Evolutionary conservation across 23 tunicate genomes (phyloP), one percentile per base, ranked within the genome.

Genomic region (Trididemnum nubilum): DNA sequence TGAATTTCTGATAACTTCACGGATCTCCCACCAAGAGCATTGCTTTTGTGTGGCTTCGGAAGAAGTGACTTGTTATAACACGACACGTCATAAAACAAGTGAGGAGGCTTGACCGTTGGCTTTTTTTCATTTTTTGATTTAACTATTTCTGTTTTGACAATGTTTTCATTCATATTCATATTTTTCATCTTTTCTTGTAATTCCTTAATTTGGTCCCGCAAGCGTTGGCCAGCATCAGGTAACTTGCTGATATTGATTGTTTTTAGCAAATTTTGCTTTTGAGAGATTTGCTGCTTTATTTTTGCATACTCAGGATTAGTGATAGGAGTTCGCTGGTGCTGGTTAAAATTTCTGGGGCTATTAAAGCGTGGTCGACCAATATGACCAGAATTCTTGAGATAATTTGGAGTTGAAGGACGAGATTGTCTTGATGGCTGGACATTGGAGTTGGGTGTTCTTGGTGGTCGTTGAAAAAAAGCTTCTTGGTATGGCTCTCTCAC

Each of bases 151-250:
- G 54, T 44, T 44, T 7, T 15, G 9, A 44, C 15, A 2, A 15
- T 24, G 5, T 38, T 39, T 2, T 73, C 58, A 38, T 38, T 2
- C 71, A 65, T 44, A 21, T 33, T 64, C 69, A 84, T 40, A 30
- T 21, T 40, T 57, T 77, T 60, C 3, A 89, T 40, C 29, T 84
- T 79, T 31, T 29, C 31, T 72, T 89, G 34, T 2, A 89, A 58
- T 2, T 79, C 72, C 21, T 54, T 59, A 31, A 92, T 92, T 79
- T 92, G 87, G 22, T 87, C 88, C 35, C 72, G 72, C 18, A 93
- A 29, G 28, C 93, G 66, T 61, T 73, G 44, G 18, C 93, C 93
- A 31, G 89, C 85, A 73, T 93, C 98, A 25, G 98, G 98, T 54
- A 93, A 63, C 34, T 84, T 93, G n/a, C 33, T 0, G 0, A 82